Base-by-base conservation (phyloP, 1,140 invertebrate species). In the Caenorhabditis briggsae region DNA sequence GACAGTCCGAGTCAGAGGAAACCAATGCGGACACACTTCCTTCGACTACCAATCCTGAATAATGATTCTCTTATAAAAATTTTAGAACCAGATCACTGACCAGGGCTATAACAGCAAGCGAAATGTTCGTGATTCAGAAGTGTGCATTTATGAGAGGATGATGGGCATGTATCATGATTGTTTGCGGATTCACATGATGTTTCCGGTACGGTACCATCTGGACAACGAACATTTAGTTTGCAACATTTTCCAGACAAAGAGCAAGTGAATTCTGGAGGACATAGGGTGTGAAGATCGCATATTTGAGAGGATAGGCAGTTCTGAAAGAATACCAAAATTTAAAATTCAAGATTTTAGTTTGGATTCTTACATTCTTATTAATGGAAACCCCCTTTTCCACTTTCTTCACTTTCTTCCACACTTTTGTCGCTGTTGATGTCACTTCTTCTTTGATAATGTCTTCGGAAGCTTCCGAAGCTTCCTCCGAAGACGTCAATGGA, bases 221-320 rank as follows among this genome's bases (percentile, higher is more conserved):
- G 86, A 53, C 86, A 87, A 43, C 20, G 50, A 14, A 59, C 74
- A n/a, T 78, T 55, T 6, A 84, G 48, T 25, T 65, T 61, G 55
- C 86, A 87, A 84, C 86, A 87, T 46, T 82, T 78, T 25, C 86
- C 86, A 23, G 87, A 56, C 25, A 87, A 65, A 18, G 86, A 87
- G 61, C 86, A 87, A 43, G 86, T 87, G 65, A 84, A 87, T 1
- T 61, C 48, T 14, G 86, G 83, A 59, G 86, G 86, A 33, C 86
- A 87, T 1, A 87, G 86, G 43, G 82, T 59, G n/a, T 78, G 70
- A 50, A 78, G 46, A 50, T 78, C 70, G n/a, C 70, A 78, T 25
- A 23, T 78, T 50, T 78, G 70, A 20, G 70, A 50, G 12, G 70
- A 50, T 7, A 78, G 46, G 12, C 70, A 78, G 23, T 78, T 78